Conservation (phyloP, 2,888 invertebrate genomes). For the Ennomos fuscantarius region DNA sequence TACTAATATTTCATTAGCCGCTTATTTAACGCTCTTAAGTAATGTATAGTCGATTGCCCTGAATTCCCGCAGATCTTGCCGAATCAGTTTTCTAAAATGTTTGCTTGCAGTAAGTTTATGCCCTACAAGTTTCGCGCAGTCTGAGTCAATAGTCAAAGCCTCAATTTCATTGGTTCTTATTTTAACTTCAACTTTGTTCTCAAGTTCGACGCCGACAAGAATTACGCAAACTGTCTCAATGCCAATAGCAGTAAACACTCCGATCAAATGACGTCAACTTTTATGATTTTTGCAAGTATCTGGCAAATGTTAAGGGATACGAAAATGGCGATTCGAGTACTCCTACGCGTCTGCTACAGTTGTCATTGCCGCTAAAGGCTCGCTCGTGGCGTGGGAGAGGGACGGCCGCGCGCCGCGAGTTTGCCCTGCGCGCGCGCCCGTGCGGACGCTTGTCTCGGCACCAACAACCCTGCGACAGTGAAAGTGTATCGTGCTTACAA, state of each 20-base stretch:
- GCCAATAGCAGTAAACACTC: constrained; percentile 7
- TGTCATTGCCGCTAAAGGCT: constrained; percentile 56
- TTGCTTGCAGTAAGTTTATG: constrained; percentile 33
- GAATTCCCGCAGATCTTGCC: constrained; percentile 54
- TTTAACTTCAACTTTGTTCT: not conserved
- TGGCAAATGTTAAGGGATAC: constrained; percentile 62
- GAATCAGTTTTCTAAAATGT: constrained; percentile 60
- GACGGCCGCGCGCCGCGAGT: constrained; percentile 62
- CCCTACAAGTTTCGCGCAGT: too few relatives aligned
- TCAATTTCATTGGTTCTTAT: too few relatives aligned
- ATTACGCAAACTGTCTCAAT: constrained; percentile 8
- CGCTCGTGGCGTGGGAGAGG: constrained; percentile 68
- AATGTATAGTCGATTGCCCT: constrained; percentile 62
- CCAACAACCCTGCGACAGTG: constrained; percentile 58
- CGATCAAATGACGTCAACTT: constrained; percentile 31
- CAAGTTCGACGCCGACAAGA: not conserved
- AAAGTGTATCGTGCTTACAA: constrained; percentile 66
- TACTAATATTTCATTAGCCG: constrained; percentile 47
- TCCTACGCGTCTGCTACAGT: constrained; percentile 70
- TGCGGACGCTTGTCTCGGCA: constrained; percentile 61
- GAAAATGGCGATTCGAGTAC: constrained; percentile 74
- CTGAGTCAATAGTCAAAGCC: too few relatives aligned
- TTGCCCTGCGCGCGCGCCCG: constrained; percentile 74
- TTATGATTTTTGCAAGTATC: constrained; percentile 40
- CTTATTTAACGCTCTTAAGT: constrained; percentile 37